Percentiles rank a stretch among this genome's conserved stretches.
Evolutionary conservation across 2,888 invertebrate genomes (phyloP).

Genomic region (Deilephila elpenor): DNA sequence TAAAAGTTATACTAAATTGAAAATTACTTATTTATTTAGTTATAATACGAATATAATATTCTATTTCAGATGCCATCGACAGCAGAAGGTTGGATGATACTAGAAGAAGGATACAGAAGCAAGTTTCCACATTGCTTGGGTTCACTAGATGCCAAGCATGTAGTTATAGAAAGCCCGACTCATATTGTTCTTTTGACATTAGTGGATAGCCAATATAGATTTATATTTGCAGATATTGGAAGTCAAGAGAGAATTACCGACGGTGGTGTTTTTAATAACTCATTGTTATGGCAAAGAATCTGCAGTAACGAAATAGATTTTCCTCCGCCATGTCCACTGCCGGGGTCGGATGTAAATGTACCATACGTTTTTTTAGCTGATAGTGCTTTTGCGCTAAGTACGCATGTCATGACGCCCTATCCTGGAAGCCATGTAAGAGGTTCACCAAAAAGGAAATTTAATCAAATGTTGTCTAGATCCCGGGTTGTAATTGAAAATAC

Average conservation of each 20-base stretch:
- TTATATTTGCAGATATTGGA: slow-evolving; percentile 46
- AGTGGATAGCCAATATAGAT: slow-evolving; percentile 51
- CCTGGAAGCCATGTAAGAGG: neutral
- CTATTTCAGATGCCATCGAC: neutral
- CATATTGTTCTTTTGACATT: slow-evolving; percentile 47
- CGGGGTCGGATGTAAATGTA: slow-evolving; percentile 43
- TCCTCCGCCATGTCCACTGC: slow-evolving; percentile 43
- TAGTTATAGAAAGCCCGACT: slow-evolving; percentile 43
- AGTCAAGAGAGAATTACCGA: slow-evolving; percentile 44
- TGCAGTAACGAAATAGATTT: slow-evolving; percentile 43
- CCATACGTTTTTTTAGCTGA: slow-evolving; percentile 29
- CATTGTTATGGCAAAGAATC: slow-evolving; percentile 44
- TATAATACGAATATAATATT: neutral
- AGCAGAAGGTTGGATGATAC: slow-evolving; percentile 24
- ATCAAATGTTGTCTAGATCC: neutral
- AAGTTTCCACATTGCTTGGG: slow-evolving; percentile 42
- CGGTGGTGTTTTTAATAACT: slow-evolving; percentile 35
- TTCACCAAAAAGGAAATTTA: neutral
- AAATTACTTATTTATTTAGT: too few relatives aligned
- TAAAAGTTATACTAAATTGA: too few relatives aligned
- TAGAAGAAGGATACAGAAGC: slow-evolving; percentile 36
- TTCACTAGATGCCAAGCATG: slow-evolving; percentile 49
- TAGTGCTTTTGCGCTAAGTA: neutral
- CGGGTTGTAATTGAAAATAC: neutral
- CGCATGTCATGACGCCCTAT: neutral